phyloP scores from a whole-genome alignment of 53 echinoderm and acorn worm genomes.

The Mesocentrotus franciscanus region DNA sequence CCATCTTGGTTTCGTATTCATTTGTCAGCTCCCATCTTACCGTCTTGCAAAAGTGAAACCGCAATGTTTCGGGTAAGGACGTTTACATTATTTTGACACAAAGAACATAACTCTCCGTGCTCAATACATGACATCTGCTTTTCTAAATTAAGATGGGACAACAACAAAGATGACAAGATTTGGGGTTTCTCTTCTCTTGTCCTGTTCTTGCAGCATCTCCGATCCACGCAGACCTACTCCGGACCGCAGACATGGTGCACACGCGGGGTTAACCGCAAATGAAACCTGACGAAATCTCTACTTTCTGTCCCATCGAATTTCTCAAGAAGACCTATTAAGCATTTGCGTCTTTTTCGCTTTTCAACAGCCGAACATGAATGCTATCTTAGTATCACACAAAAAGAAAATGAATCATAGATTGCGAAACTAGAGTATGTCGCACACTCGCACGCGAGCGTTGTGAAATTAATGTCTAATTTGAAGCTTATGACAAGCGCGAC shows the following conservation, averaged over 20 bases:
- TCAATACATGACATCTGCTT: not conserved
- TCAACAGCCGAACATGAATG: too few species aligned
- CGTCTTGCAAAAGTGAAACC: not conserved
- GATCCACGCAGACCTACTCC: not conserved
- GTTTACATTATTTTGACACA: slow-evolving; percentile 13
- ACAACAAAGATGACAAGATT: not conserved
- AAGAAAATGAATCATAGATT: not conserved
- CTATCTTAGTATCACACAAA: too few species aligned
- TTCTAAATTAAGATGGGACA: not conserved
- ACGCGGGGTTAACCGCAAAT: not conserved
- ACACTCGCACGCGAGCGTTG: not conserved
- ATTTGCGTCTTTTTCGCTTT: not conserved
- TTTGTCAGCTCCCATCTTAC: not conserved
- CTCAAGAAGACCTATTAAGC: not conserved
- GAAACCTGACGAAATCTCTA: not conserved
- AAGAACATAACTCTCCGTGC: slow-evolving; percentile 15
- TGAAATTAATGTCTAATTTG: not conserved
- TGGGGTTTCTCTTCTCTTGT: not conserved
- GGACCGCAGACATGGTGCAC: not conserved
- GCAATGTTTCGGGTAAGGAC: not conserved
- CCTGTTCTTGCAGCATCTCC: not conserved
- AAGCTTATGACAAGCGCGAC: slow-evolving; percentile 2
- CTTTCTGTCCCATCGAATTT: too few species aligned
- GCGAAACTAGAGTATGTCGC: not conserved
- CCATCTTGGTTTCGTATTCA: not conserved